Evolutionary conservation across 2,888 invertebrate species (phyloP).

Genomic region (Erynnis tages): DNA sequence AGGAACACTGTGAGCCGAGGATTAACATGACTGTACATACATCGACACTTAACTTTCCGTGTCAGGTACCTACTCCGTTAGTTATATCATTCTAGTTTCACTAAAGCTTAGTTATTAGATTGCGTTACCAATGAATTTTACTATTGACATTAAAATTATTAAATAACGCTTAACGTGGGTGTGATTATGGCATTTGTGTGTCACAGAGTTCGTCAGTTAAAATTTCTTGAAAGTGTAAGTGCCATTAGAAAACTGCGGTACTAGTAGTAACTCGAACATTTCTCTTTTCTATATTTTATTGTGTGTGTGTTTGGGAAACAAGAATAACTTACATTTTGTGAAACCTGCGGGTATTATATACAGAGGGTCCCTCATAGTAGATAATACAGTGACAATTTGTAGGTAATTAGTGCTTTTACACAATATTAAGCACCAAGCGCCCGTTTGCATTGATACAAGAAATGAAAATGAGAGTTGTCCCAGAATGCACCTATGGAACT

Average conservation of each 20-base stretch:
- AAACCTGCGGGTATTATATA: no score
- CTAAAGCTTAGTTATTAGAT: slow-evolving; percentile 67
- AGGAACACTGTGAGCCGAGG: not conserved
- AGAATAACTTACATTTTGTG: no score
- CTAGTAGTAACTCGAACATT: not conserved
- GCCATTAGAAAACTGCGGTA: slow-evolving; percentile 4
- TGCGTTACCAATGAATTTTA: slow-evolving; percentile 79
- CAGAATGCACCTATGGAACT: no score
- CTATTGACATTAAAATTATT: slow-evolving; percentile 33
- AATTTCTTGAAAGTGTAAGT: not conserved
- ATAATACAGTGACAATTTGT: no score
- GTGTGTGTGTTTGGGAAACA: no score
- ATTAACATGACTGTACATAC: not conserved
- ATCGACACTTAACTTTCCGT: not conserved
- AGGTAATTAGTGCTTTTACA: no score
- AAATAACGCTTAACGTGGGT: slow-evolving; percentile 10
- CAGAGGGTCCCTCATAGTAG: no score
- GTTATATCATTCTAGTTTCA: slow-evolving; percentile 52
- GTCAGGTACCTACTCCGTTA: slow-evolving; percentile 27
- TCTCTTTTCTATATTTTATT: not conserved
- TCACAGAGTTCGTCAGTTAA: not conserved
- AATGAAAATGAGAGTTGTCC: no score
- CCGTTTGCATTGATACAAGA: no score
- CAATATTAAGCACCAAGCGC: no score
- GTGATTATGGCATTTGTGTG: slow-evolving; percentile 12